Conservation (phyloP, 2,888 invertebrate species). For the Cantharis rufa region DNA sequence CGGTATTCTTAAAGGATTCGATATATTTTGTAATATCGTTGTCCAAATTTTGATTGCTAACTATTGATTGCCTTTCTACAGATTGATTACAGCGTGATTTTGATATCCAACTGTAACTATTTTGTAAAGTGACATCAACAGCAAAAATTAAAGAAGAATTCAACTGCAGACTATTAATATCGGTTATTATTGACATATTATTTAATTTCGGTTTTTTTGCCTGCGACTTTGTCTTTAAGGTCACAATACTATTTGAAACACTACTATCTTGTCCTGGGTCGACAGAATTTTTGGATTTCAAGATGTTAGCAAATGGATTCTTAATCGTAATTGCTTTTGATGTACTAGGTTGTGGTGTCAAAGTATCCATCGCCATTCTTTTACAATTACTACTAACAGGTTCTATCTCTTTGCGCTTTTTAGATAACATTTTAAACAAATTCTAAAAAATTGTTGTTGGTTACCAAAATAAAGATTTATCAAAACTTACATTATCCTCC, state of each 20-base stretch:
- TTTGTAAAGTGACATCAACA: constrained; percentile 15
- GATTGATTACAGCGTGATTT: background rate
- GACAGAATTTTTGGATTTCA: background rate
- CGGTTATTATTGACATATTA: background rate
- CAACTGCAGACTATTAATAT: constrained; percentile 1
- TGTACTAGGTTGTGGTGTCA: background rate
- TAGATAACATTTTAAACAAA: constrained; percentile 1
- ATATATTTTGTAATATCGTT: constrained; percentile 34
- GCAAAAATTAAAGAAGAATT: constrained; percentile 9
- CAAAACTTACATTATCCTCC: background rate
- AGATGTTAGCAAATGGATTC: constrained; percentile 1
- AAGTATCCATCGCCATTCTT: background rate
- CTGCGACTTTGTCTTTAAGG: background rate
- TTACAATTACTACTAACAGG: background rate
- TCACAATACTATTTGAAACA: background rate
- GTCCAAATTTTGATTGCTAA: constrained; percentile 25
- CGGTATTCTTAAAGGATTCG: constrained; percentile 40
- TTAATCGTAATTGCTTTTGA: background rate
- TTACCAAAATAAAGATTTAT: background rate
- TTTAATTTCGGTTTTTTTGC: background rate
- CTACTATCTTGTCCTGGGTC: background rate
- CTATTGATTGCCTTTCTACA: constrained; percentile 7
- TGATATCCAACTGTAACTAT: constrained; percentile 18
- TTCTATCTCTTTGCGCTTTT: constrained; percentile 11
- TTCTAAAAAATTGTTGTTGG: background rate